Evolutionary conservation across 2,888 invertebrate genomes (phyloP), one percentile per base, ranked within the genome.

Genomic region (Camptogramma bilineatum): DNA sequence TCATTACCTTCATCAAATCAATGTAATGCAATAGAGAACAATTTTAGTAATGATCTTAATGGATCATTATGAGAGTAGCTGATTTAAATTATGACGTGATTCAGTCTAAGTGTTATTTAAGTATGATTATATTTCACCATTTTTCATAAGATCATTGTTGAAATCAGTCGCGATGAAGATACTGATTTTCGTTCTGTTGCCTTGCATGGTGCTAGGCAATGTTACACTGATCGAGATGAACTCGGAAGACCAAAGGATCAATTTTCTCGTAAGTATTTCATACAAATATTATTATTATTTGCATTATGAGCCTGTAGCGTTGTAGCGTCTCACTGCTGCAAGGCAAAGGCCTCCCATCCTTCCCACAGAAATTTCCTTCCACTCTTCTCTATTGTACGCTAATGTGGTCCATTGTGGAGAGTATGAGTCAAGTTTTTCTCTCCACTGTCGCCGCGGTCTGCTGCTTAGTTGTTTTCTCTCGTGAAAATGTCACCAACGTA

Each of bases 231-330:
- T 31, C 10, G 31, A 19, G 2, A 52, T 47, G 4, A 52, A 19
- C n/a, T 5, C 24, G 51, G 60, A 64, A 56, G 64, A 60, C 47
- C 10, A n/a, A n/a, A 34, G 51, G 18, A 55, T 55, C 19, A 52
- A 34, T 31, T 56, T 64, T 47, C 52, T 64, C 5, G 64, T 64
- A n/a, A 64, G 64, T 60, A 46, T 8, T n/a, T n/a, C 28, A 4
- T 28, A 28, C 7, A 7, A 28, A 28, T 0, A 4, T 24, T 24
- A 28, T 28, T 28, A 28, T 28, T 28, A 28, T 28, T 28, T 28
- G 7, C 4, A 28, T 8, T 28, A 28, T n/a, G n/a, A n/a, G n/a
- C n/a, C n/a, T n/a, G n/a, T n/a, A n/a, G n/a, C n/a, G n/a, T n/a
- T n/a, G n/a, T n/a, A n/a, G n/a, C n/a, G n/a, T n/a, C n/a, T n/a